These are phyloP conservation scores for Agrochola lychnidis DNA, from an alignment of 2,888 invertebrate genomes.

Conservation along the genomic window DNA sequence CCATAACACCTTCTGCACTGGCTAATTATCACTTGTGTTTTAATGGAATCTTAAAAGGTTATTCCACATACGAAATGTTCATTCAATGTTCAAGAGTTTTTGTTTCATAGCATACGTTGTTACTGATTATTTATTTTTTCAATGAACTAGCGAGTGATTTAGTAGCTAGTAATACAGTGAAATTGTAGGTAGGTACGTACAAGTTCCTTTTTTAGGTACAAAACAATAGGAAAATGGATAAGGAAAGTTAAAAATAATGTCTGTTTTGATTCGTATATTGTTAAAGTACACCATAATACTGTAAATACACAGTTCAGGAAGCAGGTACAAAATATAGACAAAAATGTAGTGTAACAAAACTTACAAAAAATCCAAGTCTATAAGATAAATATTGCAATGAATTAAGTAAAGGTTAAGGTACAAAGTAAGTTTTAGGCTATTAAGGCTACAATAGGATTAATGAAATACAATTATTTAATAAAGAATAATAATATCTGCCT, in stretches of 20 bases:
- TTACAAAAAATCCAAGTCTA: conserved; percentile 4
- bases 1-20: conserved; percentile 5
- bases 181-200: not conserved
- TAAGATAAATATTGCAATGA: conserved; percentile 15
- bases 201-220: not conserved
- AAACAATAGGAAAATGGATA: not conserved
- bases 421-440: conserved; percentile 3
- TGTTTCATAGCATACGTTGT: not conserved
- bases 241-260: conserved; percentile 21
- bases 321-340: conserved; percentile 49
- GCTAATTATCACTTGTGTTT: conserved; percentile 42
- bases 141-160: not conserved
- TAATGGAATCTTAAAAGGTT: conserved; percentile 35
- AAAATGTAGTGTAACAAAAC: conserved; percentile 10
- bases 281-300: conserved; percentile 41
- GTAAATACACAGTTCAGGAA: conserved; percentile 38
- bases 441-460: not conserved
- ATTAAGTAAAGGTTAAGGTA: conserved; percentile 23
- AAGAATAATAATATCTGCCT: not conserved
- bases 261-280: conserved; percentile 42
- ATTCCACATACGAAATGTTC: conserved; percentile 39
- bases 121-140: not conserved
- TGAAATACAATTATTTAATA: not conserved
- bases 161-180: not conserved
- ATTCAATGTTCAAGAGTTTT: conserved; percentile 19